Conservation (phyloP, 2,113 vertebrate genomes). For the Tympanuchus pallidicinctus region DNA sequence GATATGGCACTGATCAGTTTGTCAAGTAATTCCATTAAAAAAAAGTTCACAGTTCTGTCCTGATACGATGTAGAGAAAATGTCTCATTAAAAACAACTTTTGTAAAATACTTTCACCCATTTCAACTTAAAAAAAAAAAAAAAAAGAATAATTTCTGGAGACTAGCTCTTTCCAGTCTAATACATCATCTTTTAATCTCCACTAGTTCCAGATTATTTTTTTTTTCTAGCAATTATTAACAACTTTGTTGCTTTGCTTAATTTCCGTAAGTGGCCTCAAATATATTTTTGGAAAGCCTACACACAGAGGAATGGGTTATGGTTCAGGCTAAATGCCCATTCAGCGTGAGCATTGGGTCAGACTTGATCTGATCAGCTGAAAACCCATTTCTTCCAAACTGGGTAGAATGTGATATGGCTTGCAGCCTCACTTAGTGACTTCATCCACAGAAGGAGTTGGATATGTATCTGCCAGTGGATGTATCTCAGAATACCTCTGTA, state of each 20-base stretch:
- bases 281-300: slow-evolving; percentile 37
- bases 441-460: background rate
- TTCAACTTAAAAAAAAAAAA: slow-evolving; percentile 57
- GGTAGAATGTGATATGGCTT: background rate
- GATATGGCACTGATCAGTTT: slow-evolving; percentile 71
- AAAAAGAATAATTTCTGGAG: slow-evolving; percentile 72
- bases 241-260: slow-evolving; percentile 61
- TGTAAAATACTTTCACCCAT: slow-evolving; percentile 71
- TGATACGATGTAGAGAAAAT: slow-evolving; percentile 67
- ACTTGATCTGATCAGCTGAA: background rate
- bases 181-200: slow-evolving; percentile 71
- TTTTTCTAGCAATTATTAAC: slow-evolving; percentile 59
- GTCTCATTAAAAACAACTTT: slow-evolving; percentile 74
- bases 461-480: fast-evolving
- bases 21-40: slow-evolving; percentile 65
- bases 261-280: slow-evolving; percentile 52
- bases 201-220: slow-evolving; percentile 28
- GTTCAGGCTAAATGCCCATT: slow-evolving; percentile 13
- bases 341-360: slow-evolving; percentile 6
- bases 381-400: background rate
- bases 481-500: background rate
- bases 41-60: slow-evolving; percentile 72
- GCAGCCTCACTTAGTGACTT: background rate
- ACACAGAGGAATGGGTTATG: background rate
- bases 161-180: slow-evolving; percentile 64